Percentiles rank a stretch among this genome's conserved stretches.
Evolutionary conservation across 1,140 invertebrate species (phyloP).

Genomic region (Thrips palmi): DNA sequence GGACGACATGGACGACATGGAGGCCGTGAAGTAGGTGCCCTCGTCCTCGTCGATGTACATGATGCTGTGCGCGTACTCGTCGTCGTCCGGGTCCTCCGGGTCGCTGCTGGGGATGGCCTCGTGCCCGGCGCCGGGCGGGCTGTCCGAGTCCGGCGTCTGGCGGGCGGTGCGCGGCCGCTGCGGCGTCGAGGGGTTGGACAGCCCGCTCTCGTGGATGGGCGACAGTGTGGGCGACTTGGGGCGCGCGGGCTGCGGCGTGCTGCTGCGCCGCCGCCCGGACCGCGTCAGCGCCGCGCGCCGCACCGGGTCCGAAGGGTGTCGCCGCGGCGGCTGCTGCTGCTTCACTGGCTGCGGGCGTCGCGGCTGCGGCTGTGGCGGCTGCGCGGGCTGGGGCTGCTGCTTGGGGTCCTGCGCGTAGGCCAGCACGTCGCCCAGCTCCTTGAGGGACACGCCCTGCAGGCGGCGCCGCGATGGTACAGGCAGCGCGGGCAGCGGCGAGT

Average conservation of each 20-base stretch:
- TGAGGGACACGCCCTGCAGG: slow-evolving; percentile 22
- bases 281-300: slow-evolving; percentile 12
- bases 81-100: too few relatives aligned
- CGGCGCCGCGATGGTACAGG: slow-evolving; percentile 27
- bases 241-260: slow-evolving; percentile 29
- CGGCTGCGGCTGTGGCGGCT: not conserved
- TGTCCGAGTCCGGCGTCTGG: not conserved
- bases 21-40: too few relatives aligned
- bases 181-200: slow-evolving; percentile 37
- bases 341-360: not conserved
- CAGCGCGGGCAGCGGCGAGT: slow-evolving; percentile 27
- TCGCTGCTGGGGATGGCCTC: too few relatives aligned
- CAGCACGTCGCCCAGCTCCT: slow-evolving; percentile 29
- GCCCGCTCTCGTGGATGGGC: slow-evolving; percentile 50
- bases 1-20: too few relatives aligned
- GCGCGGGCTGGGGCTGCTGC: slow-evolving; percentile 6
- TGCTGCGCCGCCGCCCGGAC: slow-evolving; percentile 24
- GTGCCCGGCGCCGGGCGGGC: not conserved
- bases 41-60: too few relatives aligned
- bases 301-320: slow-evolving; percentile 9
- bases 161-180: slow-evolving; percentile 13
- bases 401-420: slow-evolving; percentile 14
- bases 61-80: too few relatives aligned
- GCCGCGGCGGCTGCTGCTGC: slow-evolving; percentile 7
- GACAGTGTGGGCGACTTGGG: slow-evolving; percentile 33